phyloP scores from a whole-genome alignment of 2,888 invertebrate genomes.

The Amphipoea lucens region DNA sequence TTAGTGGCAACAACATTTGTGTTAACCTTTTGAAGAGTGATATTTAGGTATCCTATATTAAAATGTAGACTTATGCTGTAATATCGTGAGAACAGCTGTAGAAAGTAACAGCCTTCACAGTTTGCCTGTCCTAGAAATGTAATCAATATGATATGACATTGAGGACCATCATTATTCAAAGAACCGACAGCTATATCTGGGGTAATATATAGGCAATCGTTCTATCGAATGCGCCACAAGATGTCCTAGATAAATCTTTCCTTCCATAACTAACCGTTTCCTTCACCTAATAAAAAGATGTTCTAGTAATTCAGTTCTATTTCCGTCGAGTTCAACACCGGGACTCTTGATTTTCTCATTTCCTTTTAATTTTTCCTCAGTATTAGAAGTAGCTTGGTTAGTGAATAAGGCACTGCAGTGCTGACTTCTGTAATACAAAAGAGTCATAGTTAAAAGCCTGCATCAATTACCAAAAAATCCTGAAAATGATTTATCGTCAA shows the following conservation, averaged over 20 bases:
- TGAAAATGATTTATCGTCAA: not conserved
- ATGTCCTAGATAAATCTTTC: conserved; percentile 11
- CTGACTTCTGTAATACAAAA: not conserved
- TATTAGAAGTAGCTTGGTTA: not conserved
- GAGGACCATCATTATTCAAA: conserved; percentile 26
- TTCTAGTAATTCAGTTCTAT: conserved; percentile 9
- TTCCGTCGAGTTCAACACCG: not conserved
- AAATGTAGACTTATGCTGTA: not conserved
- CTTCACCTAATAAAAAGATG: conserved; percentile 8
- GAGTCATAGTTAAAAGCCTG: too few relatives aligned
- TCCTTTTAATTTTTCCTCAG: not conserved
- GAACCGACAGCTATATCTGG: conserved; percentile 4
- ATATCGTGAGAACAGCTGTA: not conserved
- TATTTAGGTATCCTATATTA: not conserved
- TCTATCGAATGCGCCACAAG: not conserved
- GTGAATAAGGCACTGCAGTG: not conserved
- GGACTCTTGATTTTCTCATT: conserved; percentile 1
- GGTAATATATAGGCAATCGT: not conserved
- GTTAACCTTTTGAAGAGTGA: not conserved
- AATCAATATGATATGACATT: conserved; percentile 18
- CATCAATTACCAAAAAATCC: not conserved
- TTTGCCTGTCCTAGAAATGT: not conserved
- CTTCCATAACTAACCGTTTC: not conserved
- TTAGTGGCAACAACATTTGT: not conserved
- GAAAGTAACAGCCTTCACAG: not conserved